Conservation (phyloP, 2,797 vertebrate genomes). For the Malacoraja senta region DNA sequence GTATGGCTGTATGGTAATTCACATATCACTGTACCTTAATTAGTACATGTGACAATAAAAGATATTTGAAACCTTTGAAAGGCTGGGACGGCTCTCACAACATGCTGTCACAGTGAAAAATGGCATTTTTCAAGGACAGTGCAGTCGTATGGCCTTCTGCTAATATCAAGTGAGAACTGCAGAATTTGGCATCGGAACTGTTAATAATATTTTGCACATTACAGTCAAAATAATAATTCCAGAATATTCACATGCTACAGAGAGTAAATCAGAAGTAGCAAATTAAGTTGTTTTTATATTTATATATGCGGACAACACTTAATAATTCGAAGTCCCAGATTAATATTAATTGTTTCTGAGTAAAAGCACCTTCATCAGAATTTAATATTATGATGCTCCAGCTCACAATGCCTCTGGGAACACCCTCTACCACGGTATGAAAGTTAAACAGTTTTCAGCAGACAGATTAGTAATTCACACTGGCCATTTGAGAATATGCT, state of each 20-base stretch:
- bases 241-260: background rate
- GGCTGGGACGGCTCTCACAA: background rate
- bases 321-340: background rate
- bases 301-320: background rate
- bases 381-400: background rate
- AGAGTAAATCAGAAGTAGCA: background rate
- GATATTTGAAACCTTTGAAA: background rate
- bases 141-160: background rate
- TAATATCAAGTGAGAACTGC: background rate
- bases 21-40: too few relatives aligned
- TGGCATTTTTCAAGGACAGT: background rate
- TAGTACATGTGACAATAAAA: too few relatives aligned
- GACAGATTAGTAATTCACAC: background rate
- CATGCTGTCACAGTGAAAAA: background rate
- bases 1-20: too few relatives aligned
- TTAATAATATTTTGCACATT: background rate
- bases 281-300: background rate
- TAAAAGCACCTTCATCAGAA: background rate
- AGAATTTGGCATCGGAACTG: background rate
- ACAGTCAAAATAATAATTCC: background rate
- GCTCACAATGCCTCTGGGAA: background rate
- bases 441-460: slow-evolving; percentile 1
- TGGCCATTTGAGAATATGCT: background rate
- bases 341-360: slow-evolving; percentile 11
- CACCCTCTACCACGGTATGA: background rate